Conservation (phyloP, 2,113 vertebrate genomes). For the Ochotona curzoniae region DNA sequence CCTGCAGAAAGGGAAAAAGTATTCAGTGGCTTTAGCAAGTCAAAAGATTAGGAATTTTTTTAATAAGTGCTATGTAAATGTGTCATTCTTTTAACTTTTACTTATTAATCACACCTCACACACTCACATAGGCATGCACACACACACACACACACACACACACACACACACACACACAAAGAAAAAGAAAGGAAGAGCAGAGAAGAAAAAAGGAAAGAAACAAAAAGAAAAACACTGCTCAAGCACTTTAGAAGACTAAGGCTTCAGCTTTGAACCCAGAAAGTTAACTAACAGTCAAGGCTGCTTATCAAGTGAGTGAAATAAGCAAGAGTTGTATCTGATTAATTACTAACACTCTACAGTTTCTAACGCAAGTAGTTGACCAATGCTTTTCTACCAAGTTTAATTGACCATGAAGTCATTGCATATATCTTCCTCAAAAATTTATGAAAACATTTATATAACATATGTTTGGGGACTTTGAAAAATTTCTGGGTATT, state of each 20-base stretch:
- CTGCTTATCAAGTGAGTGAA: slow-evolving; percentile 8
- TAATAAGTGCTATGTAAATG: background rate
- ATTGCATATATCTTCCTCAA: background rate
- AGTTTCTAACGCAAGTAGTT: background rate
- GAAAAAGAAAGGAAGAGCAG: too few species aligned
- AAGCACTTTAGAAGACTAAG: background rate
- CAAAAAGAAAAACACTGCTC: background rate
- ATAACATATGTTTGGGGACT: slow-evolving; percentile 46
- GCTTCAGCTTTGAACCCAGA: background rate
- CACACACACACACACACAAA: too few species aligned
- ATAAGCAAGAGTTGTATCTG: slow-evolving; percentile 4
- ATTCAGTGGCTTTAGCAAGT: background rate
- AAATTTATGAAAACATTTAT: background rate
- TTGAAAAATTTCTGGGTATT: background rate
- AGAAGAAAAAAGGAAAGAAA: too few species aligned
- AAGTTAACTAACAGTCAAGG: background rate
- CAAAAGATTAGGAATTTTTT: background rate
- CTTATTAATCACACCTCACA: background rate
- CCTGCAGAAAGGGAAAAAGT: background rate
- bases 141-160: too few species aligned
- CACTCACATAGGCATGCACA: too few species aligned
- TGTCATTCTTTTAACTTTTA: background rate
- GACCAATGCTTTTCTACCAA: slow-evolving; percentile 13
- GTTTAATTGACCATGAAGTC: background rate
- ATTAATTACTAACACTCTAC: background rate